Evolutionary conservation across 2,888 invertebrate species (phyloP).

Genomic region (Physocephala rufipes): DNA sequence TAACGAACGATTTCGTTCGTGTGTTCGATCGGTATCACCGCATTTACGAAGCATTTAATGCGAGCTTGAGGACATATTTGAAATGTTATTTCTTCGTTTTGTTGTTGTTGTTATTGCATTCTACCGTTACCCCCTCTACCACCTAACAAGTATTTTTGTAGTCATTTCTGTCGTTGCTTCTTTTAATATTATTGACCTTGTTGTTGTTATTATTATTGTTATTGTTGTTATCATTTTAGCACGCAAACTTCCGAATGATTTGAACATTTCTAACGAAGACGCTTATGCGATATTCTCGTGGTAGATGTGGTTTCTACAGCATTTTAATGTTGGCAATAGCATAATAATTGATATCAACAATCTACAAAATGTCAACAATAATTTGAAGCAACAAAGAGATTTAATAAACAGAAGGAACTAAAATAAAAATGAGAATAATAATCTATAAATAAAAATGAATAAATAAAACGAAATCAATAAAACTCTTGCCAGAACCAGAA

Average conservation of each 20-base stretch:
- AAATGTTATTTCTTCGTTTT: neutral
- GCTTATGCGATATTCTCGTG: slow-evolving; percentile 2
- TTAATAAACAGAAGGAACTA: neutral
- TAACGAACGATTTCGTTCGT: neutral
- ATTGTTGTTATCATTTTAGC: neutral
- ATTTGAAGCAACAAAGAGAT: neutral
- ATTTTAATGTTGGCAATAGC: neutral
- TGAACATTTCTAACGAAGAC: neutral
- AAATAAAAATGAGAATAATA: too few relatives aligned
- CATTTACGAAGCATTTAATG: neutral
- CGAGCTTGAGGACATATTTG: neutral
- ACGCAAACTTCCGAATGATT: slow-evolving; percentile 24
- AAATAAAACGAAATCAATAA: too few relatives aligned
- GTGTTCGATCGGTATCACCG: neutral
- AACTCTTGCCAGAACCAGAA: too few relatives aligned
- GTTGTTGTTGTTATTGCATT: slow-evolving; percentile 10
- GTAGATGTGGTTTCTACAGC: slow-evolving; percentile 3
- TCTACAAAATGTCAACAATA: slow-evolving; percentile 1
- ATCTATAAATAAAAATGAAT: too few relatives aligned
- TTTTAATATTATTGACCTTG: neutral
- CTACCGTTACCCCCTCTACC: too few relatives aligned
- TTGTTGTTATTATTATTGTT: neutral
- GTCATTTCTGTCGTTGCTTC: neutral
- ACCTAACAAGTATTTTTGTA: too few relatives aligned
- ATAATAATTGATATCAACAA: neutral